phyloP scores from a whole-genome alignment of 2,113 vertebrate species.

The Coryphaenoides rupestris region DNA sequence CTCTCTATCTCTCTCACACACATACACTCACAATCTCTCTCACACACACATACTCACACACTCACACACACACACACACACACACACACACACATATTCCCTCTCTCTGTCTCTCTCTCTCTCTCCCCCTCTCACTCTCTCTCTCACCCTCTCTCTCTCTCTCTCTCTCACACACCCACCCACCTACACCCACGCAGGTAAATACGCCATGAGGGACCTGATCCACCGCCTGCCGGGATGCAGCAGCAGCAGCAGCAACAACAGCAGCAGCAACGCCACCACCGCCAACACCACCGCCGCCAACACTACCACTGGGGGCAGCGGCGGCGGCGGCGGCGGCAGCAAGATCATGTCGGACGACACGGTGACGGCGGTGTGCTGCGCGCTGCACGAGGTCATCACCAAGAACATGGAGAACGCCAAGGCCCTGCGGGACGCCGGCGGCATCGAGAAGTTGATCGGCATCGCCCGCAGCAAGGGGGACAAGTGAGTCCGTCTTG shows the following conservation, averaged over 20 bases:
- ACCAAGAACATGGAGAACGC: slow-evolving; percentile 99
- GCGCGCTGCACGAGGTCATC: slow-evolving; percentile 97
- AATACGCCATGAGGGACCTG: slow-evolving; percentile 98
- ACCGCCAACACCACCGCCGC: slow-evolving; percentile 66
- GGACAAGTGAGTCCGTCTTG: slow-evolving; percentile 86
- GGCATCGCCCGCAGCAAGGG: slow-evolving; percentile 98
- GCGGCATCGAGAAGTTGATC: slow-evolving; percentile 96
- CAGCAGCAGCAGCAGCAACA: slow-evolving; percentile 79
- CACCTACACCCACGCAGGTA: slow-evolving; percentile 70
- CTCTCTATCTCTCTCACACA: not conserved
- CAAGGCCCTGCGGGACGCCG: slow-evolving; percentile 96
- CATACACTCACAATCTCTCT: not conserved
- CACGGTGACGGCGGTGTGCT: slow-evolving; percentile 96
- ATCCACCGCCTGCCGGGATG: slow-evolving; percentile 92
- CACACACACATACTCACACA: too few species aligned
- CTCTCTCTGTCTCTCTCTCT: not conserved
- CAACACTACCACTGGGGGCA: slow-evolving; percentile 75
- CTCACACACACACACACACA: not conserved
- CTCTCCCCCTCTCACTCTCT: not conserved
- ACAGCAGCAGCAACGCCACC: slow-evolving; percentile 66
- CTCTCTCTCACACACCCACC: not conserved
- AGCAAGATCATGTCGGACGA: slow-evolving; percentile 98
- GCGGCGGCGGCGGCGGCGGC: slow-evolving; percentile 53
- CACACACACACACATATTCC: not conserved
- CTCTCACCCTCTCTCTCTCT: not conserved